These are phyloP conservation scores for Palaemon carinicauda DNA, from an alignment of 1,140 invertebrate species.

Conservation along the genomic window DNA sequence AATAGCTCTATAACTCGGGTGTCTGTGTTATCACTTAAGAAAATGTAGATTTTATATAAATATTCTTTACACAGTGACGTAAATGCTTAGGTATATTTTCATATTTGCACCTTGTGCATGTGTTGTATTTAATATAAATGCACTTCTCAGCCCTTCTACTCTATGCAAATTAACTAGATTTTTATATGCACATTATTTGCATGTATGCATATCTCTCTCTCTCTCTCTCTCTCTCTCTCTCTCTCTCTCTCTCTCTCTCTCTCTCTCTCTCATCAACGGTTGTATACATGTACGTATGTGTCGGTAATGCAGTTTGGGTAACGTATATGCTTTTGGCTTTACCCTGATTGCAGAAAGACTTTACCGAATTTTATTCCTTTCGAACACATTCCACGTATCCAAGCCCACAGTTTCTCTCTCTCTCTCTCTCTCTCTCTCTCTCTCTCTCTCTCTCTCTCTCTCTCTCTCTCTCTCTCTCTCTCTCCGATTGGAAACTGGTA, in stretches of 20 bases:
- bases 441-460: background rate
- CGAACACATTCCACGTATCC: no score
- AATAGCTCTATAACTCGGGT: no score
- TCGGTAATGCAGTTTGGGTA: no score
- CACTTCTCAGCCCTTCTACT: background rate
- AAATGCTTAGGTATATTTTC: no score
- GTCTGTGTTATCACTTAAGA: no score
- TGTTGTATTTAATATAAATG: no score
- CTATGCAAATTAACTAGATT: background rate
- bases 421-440: background rate
- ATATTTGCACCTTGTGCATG: no score
- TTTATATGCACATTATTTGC: background rate
- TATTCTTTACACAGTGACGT: no score
- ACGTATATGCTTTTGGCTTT: background rate
- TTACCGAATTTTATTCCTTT: background rate
- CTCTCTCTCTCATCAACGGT: no score
- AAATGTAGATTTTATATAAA: no score
- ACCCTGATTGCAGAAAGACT: no score
- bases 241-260: background rate
- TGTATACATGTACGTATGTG: background rate
- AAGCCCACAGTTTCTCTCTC: background rate
- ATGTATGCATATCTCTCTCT: background rate
- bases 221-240: background rate
- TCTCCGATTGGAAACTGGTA: no score
- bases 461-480: background rate